Base-by-base conservation (phyloP, 2,113 vertebrate species). In the Actinemys pallida region DNA sequence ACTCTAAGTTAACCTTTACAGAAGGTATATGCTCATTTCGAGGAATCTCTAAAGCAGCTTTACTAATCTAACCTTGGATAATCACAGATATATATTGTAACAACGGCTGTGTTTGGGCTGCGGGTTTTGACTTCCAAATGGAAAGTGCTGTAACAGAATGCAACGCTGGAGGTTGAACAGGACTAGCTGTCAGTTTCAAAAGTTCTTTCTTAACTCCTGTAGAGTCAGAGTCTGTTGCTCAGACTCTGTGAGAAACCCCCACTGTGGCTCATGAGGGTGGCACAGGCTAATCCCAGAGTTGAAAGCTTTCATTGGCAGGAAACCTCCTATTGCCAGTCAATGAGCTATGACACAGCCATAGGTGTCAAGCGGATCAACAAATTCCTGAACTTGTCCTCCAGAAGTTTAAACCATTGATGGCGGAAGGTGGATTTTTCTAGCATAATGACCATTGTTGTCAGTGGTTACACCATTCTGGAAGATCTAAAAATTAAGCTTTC, bases 1-100 rank as follows among this genome's bases (percentile, higher is more conserved):
- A 97, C 94, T 95, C 95, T 94, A 88, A 95, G 95, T 96, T 97
- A 97, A 98, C 96, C 97, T 97, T 97, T 96, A 75, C 53, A 85
- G 94, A 94, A 96, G 87, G 89, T 89, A 94, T 78, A 94, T 89
- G 86, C 93, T 95, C 89, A 80, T 95, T 96, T 90, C 29, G 1
- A 93, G 80, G 91, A 95, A 97, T 92, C 94, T 62, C 87, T 88
- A 83, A 91, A 91, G 95, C 95, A 95, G 78, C 84, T 84, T 84
- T 62, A 80, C 57, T 95, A 91, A 94, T 91, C 91, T 84, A 92
- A 94, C 89, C 82, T 85, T 45, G 62, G 62, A 85, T 89, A 91
- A 96, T 89, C 91, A 92, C 82, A 96, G 92, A 94, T 45, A 53
- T 13, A 0, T 47, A 49, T 54, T 12, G 54, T 29, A 90, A 90